These are phyloP conservation scores for Leptinotarsa texana DNA, from an alignment of 1,140 invertebrate species.

Conservation along the genomic window DNA sequence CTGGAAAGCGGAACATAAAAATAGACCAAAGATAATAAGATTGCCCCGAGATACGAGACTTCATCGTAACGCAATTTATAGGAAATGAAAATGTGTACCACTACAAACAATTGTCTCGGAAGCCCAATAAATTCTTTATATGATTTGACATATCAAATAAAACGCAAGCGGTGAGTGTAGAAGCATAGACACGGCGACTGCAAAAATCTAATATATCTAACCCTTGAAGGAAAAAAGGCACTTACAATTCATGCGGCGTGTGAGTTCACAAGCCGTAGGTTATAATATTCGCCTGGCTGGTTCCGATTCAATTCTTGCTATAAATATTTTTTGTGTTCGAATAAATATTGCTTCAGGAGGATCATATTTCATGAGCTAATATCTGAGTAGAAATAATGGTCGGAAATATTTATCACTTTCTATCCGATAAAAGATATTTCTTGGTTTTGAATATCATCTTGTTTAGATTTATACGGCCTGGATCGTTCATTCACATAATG, in stretches of 20 bases:
- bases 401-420: not conserved
- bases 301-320: constrained; percentile 13
- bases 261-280: constrained; percentile 13
- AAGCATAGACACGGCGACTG: constrained; percentile 18
- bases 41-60: not conserved
- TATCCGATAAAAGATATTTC: not conserved
- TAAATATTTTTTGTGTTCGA: constrained; percentile 10
- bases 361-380: not conserved
- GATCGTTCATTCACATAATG: too few species aligned
- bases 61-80: not conserved
- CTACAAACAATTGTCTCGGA: not conserved
- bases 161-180: not conserved
- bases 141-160: constrained; percentile 16
- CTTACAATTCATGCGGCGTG: constrained; percentile 13
- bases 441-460: not conserved
- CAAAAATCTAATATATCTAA: constrained; percentile 17
- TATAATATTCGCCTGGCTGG: constrained; percentile 7
- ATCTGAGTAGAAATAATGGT: not conserved
- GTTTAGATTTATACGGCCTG: not conserved
- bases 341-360: not conserved
- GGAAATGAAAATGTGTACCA: constrained; percentile 2
- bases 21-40: not conserved
- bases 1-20: too few species aligned
- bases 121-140: constrained; percentile 12
- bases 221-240: constrained; percentile 15